Evolutionary conservation across 2,113 vertebrate species (phyloP).

Genomic region (Burhinus oedicnemus): DNA sequence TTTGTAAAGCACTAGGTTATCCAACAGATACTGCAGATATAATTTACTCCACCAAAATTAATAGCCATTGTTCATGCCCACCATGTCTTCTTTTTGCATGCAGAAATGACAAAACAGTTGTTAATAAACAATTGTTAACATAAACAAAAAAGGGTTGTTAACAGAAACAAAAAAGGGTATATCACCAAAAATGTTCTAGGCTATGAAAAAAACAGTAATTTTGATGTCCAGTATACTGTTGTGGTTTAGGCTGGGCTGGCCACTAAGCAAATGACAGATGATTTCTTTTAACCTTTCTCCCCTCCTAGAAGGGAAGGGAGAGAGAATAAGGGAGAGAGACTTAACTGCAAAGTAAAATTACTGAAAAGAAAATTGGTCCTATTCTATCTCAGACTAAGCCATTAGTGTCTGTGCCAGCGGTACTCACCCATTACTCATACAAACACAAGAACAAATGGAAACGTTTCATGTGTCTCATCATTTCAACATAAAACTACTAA

Average conservation of each 20-base stretch:
- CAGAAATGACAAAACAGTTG: not conserved
- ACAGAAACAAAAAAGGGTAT: too few species aligned
- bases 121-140: not conserved
- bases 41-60: not conserved
- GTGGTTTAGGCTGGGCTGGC: not conserved
- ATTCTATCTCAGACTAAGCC: not conserved
- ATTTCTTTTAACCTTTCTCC: not conserved
- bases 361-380: not conserved
- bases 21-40: not conserved
- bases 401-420: not conserved
- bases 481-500: not conserved
- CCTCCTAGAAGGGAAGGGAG: not conserved
- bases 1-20: not conserved
- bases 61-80: not conserved
- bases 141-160: not conserved
- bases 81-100: not conserved
- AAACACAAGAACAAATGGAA: not conserved
- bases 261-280: not conserved
- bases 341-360: not conserved
- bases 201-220: not conserved
- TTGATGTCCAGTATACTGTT: not conserved
- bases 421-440: not conserved
- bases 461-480: not conserved
- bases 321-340: not conserved
- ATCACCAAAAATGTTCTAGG: not conserved